Evolutionary conservation across 2,888 invertebrate genomes (phyloP).

Genomic region (Heteromurus nitidus): DNA sequence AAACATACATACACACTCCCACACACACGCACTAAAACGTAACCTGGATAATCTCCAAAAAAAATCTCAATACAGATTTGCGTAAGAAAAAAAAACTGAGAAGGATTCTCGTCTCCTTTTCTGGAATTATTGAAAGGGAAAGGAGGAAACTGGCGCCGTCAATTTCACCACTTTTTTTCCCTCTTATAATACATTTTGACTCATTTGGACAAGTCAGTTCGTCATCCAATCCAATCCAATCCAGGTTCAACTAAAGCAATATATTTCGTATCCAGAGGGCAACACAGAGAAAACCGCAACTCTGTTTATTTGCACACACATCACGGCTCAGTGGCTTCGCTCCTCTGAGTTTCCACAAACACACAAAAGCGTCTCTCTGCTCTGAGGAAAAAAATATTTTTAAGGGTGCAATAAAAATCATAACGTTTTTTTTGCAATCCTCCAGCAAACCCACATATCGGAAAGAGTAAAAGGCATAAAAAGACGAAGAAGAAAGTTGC

Average conservation of each 20-base stretch:
- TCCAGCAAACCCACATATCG: too few relatives aligned
- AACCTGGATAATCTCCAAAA: too few relatives aligned
- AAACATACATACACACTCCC: too few relatives aligned
- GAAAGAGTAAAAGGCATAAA: constrained; percentile 2
- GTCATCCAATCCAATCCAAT: background rate
- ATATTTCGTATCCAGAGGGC: background rate
- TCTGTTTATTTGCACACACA: constrained; percentile 13
- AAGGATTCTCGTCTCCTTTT: background rate
- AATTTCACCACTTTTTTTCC: constrained; percentile 44
- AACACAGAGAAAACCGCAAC: background rate
- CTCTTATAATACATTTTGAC: constrained; percentile 14
- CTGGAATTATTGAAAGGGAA: background rate
- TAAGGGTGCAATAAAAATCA: constrained; percentile 52
- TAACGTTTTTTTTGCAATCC: constrained; percentile 31
- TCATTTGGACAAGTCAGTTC: background rate
- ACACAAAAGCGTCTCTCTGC: too few relatives aligned
- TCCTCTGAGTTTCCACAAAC: background rate
- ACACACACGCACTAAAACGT: too few relatives aligned
- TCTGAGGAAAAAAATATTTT: constrained; percentile 11
- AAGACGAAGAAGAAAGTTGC: constrained; percentile 3
- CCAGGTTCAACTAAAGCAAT: background rate
- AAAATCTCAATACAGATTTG: background rate
- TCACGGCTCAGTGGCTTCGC: background rate
- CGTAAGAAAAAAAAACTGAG: constrained; percentile 2
- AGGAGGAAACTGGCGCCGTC: constrained; percentile 45